These are phyloP conservation scores for Pachyrhynchus sulphureomaculatus DNA, from an alignment of 1,140 invertebrate species.

Conservation along the genomic window DNA sequence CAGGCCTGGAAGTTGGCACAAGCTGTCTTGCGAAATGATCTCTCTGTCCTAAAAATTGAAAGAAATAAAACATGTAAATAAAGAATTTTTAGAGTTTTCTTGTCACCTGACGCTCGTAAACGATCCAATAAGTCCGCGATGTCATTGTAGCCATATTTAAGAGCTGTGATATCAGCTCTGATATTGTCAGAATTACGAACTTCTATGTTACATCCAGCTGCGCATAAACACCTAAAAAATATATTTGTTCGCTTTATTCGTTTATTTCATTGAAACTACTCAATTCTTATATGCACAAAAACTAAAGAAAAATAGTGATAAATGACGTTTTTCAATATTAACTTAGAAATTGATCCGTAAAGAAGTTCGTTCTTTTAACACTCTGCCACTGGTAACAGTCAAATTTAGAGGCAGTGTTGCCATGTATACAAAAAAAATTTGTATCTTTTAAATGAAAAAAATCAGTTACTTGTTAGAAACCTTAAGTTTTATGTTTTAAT, in stretches of 20 bases:
- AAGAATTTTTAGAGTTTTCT: background rate
- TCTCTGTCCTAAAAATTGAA: conserved; percentile 46
- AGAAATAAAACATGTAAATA: background rate
- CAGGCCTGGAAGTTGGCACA: conserved; percentile 62
- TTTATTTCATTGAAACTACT: no score
- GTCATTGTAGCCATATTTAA: conserved; percentile 75
- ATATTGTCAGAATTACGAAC: conserved; percentile 72
- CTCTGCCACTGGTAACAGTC: no score
- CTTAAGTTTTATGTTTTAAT: no score
- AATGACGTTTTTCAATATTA: no score
- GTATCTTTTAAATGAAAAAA: no score
- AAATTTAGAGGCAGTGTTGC: no score
- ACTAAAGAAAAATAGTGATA: no score
- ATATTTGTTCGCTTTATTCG: background rate
- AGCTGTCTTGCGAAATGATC: conserved; percentile 72
- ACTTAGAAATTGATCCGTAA: no score
- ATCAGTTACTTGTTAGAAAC: no score
- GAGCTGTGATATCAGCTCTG: conserved; percentile 77
- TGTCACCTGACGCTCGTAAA: conserved; percentile 55
- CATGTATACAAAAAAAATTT: no score
- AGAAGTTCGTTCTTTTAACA: no score
- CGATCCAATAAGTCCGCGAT: conserved; percentile 73
- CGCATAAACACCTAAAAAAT: conserved; percentile 64
- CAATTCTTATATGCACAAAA: no score
- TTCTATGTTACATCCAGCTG: conserved; percentile 71